phyloP scores from a whole-genome alignment of 2,113 vertebrate genomes.

The Telmatochromis sp. region DNA sequence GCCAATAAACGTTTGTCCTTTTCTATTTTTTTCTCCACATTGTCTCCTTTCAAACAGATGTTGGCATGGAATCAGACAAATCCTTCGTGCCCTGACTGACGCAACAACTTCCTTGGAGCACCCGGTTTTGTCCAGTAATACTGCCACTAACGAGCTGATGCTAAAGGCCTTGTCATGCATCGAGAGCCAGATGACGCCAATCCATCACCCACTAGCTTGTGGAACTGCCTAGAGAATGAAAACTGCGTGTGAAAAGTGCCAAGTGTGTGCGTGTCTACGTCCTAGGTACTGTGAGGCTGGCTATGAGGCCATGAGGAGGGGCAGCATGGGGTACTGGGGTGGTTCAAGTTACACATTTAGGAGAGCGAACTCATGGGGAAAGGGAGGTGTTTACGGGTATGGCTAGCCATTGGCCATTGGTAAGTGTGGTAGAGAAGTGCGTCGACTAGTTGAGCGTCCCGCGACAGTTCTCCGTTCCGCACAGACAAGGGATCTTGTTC shows the following conservation, averaged over 20 bases:
- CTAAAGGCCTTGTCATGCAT: not conserved
- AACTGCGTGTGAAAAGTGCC: slow-evolving; percentile 50
- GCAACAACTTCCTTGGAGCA: not conserved
- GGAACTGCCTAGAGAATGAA: not conserved
- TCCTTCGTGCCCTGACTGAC: not conserved
- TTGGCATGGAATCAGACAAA: not conserved
- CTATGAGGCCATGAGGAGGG: not conserved
- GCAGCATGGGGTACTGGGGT: not conserved
- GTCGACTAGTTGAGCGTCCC: slow-evolving; percentile 83
- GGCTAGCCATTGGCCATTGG: not conserved
- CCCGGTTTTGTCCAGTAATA: not conserved
- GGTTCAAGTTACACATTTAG: not conserved
- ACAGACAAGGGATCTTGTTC: slow-evolving; percentile 92
- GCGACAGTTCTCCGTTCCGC: slow-evolving; percentile 88
- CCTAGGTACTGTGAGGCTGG: slow-evolving; percentile 15
- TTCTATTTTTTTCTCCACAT: not conserved
- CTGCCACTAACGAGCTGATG: not conserved
- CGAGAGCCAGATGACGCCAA: not conserved
- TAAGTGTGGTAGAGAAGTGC: not conserved
- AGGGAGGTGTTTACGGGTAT: not conserved
- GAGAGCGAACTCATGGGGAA: not conserved
- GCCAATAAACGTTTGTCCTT: not conserved
- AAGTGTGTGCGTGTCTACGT: slow-evolving; percentile 37
- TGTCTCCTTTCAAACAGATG: not conserved
- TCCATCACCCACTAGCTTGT: not conserved